phyloP scores from a whole-genome alignment of 2,888 invertebrate species.

The Tachina fera region DNA sequence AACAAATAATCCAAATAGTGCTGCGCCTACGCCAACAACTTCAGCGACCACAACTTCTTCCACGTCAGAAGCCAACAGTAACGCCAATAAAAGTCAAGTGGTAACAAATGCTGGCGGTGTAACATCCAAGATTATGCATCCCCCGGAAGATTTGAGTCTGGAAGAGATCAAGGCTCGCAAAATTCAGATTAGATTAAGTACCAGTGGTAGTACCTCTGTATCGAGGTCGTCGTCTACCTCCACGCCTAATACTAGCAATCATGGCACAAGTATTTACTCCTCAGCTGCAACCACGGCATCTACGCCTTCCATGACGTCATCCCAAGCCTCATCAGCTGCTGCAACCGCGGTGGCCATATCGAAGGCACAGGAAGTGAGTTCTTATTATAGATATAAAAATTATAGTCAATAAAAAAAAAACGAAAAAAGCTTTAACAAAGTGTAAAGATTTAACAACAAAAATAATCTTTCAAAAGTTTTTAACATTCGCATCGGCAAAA shows the following conservation, averaged over 20 bases:
- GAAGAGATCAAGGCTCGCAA: constrained; percentile 91
- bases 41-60: constrained; percentile 73
- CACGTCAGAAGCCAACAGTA: constrained; percentile 73
- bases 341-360: constrained; percentile 80
- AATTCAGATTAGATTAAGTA: constrained; percentile 83
- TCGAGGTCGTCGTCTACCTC: constrained; percentile 62
- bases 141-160: constrained; percentile 95
- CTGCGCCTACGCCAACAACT: constrained; percentile 83
- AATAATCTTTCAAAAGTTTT: constrained; percentile 52
- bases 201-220: constrained; percentile 43
- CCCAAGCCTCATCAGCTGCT: constrained; percentile 83
- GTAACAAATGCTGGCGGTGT: constrained; percentile 91
- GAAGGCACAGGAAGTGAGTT: constrained; percentile 83
- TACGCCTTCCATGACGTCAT: constrained; percentile 82
- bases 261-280: constrained; percentile 63
- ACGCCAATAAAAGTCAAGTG: constrained; percentile 74
- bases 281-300: constrained; percentile 69
- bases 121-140: constrained; percentile 95
- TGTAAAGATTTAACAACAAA: constrained; percentile 62
- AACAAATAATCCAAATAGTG: constrained; percentile 82
- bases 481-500: constrained; percentile 71
- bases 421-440: constrained; percentile 65
- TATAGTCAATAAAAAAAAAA: constrained; percentile 81
- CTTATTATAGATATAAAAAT: constrained; percentile 82
- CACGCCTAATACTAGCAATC: constrained; percentile 54